Evolutionary conservation across 2,888 invertebrate genomes (phyloP), one percentile per base, ranked within the genome.

Genomic region (Acholoe squamosa): DNA sequence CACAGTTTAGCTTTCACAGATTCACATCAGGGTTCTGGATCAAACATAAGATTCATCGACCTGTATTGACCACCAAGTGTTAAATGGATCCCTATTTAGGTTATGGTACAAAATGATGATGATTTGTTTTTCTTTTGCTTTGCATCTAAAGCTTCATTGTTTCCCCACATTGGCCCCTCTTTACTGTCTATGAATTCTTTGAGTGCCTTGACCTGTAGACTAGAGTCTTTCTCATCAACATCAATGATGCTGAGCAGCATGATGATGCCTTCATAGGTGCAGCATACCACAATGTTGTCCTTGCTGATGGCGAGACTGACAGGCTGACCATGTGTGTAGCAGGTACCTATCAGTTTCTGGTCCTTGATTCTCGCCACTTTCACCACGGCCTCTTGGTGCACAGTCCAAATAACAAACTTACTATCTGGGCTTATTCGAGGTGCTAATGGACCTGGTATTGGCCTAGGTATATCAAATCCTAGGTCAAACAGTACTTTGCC

Each of bases 201-300:
- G 34, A 80, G 43, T 16, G 33, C 43, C 22, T 80, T 1, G 14
- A 80, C 19, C 43, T 80, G 80, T 16, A 80, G 7, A 43, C 0
- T 5, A 7, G 43, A 14, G n/a, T 80, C n/a, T 0, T 19, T 19
- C 0, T 80, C 80, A 80, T 33, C 19, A 33, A n/a, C 12, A 28
- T 86, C 86, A 7, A 86, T 56, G 28, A 86, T 52, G 54, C 28
- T 86, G 5, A 94, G 90, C 90, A 93, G 86, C 93, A 94, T 93
- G 67, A 94, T 91, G 33, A 93, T 90, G 14, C 93, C 93, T 91
- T 94, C 94, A 77, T 93, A 93, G 91, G 93, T 93, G 19, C 93
- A 93, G 84, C 93, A 91, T 51, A 93, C 43, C 33, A 93, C 90
- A 31, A 93, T 89, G 5, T 92, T 91, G 12, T 92, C 80, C 0